These are phyloP conservation scores for Chrysotoxum bicinctum DNA, from an alignment of 2,888 invertebrate species.

Conservation along the genomic window DNA sequence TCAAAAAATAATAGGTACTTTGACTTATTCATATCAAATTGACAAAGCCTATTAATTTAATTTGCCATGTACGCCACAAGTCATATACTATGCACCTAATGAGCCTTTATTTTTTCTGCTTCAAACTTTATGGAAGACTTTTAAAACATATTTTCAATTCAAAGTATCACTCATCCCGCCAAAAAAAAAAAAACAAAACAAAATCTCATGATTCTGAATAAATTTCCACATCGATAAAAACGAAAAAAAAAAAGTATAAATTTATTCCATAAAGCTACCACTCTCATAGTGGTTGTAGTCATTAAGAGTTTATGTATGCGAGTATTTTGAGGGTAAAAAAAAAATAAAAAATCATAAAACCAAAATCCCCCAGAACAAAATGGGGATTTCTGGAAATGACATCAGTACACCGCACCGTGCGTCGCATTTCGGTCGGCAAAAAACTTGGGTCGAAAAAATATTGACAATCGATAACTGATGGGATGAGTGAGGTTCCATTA, in stretches of 20 bases:
- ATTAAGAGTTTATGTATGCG: background rate
- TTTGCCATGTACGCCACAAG: no score
- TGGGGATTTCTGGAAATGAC: constrained; percentile 10
- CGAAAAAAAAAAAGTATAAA: background rate
- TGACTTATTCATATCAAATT: background rate
- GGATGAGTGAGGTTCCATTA: constrained; percentile 6
- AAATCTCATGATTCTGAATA: constrained; percentile 12
- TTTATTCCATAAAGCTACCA: constrained; percentile 5
- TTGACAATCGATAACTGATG: background rate
- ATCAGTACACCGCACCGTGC: background rate
- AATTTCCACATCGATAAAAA: constrained; percentile 20
- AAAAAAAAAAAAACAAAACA: background rate
- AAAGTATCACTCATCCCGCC: background rate
- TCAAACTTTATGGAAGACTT: background rate
- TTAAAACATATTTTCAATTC: constrained; percentile 4
- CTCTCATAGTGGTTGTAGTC: background rate
- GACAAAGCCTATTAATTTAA: background rate
- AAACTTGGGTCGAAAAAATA: background rate
- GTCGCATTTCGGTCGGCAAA: background rate
- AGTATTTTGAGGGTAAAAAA: background rate
- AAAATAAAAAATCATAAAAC: background rate
- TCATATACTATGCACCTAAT: background rate
- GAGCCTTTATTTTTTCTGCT: background rate
- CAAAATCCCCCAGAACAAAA: background rate
- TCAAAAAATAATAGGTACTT: background rate